These are phyloP conservation scores for Papilio machaon DNA, from an alignment of 1,140 invertebrate genomes.

Conservation along the genomic window DNA sequence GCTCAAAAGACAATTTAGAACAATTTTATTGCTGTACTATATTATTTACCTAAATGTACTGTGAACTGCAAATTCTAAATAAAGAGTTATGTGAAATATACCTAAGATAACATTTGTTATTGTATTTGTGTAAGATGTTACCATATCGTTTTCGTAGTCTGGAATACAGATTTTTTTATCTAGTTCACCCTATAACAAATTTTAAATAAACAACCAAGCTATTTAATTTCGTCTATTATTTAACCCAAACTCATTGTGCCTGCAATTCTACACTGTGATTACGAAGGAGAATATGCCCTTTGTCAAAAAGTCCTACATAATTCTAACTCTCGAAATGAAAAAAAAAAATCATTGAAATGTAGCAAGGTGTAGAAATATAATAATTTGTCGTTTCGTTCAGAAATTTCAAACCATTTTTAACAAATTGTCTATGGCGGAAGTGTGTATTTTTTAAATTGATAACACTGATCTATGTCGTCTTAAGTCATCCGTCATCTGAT, in stretches of 20 bases:
- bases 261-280: neutral
- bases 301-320: too few relatives aligned
- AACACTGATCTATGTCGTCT: constrained; percentile 55
- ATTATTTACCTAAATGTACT: constrained; percentile 17
- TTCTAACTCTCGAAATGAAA: too few relatives aligned
- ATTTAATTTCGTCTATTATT: constrained; percentile 42
- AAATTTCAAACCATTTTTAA: neutral
- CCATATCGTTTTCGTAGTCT: constrained; percentile 77
- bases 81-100: constrained; percentile 44
- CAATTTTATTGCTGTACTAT: neutral
- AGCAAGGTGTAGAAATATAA: neutral
- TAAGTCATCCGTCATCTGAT: constrained; percentile 49
- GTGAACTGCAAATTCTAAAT: neutral
- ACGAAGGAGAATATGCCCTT: too few relatives aligned
- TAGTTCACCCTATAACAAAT: constrained; percentile 72
- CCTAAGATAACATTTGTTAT: constrained; percentile 54
- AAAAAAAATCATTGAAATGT: too few relatives aligned
- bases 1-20: constrained; percentile 10
- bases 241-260: neutral
- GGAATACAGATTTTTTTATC: constrained; percentile 74
- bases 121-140: constrained; percentile 53
- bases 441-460: constrained; percentile 51
- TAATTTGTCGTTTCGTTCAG: neutral
- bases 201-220: constrained; percentile 74
- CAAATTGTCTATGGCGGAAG: constrained; percentile 13